phyloP scores from a whole-genome alignment of 1,140 invertebrate genomes.

The Cyclargus thomasi region DNA sequence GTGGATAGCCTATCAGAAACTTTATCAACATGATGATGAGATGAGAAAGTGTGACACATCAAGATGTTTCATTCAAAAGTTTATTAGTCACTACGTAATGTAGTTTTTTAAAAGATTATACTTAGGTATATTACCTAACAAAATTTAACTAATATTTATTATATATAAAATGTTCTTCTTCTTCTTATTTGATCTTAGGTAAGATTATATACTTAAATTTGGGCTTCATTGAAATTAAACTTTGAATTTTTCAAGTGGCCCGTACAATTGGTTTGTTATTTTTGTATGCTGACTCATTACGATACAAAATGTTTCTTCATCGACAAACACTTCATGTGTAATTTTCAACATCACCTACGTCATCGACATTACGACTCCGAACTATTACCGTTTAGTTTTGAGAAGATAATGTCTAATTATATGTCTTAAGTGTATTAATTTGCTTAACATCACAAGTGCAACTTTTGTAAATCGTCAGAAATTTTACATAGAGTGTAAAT shows the following conservation, averaged over 20 bases:
- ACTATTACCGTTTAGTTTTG: neutral
- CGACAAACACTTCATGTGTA: neutral
- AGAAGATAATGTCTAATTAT: neutral
- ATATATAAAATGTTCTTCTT: no score
- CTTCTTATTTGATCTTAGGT: no score
- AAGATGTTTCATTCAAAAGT: neutral
- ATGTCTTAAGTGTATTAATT: neutral
- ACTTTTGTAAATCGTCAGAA: neutral
- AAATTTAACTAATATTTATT: no score
- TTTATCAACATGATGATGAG: no score
- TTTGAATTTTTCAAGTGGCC: constrained; percentile 1
- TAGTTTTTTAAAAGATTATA: no score
- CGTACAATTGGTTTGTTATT: constrained; percentile 4
- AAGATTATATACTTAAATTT: neutral
- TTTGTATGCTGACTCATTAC: neutral
- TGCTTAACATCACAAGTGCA: no score
- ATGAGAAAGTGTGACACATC: neutral
- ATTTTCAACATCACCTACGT: neutral
- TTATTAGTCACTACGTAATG: neutral
- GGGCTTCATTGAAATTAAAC: neutral
- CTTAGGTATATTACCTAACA: no score
- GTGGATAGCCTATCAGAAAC: no score
- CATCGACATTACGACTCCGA: neutral
- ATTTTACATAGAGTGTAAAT: neutral
- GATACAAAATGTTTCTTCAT: neutral